These are phyloP conservation scores for Leucophora obtusa DNA, from an alignment of 2,888 invertebrate species.

Conservation along the genomic window DNA sequence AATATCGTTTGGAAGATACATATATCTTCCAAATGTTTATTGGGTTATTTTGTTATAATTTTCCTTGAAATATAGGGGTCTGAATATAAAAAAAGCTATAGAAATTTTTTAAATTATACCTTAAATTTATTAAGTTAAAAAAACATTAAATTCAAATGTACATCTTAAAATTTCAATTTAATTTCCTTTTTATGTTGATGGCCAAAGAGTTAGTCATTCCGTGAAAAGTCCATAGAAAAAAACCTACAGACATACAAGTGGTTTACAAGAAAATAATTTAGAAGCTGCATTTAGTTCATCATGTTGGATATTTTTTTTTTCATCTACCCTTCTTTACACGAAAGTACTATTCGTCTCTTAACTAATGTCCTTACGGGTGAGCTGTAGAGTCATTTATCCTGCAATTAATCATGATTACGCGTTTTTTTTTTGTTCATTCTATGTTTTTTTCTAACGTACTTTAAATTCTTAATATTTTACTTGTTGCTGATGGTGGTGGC, in stretches of 20 bases:
- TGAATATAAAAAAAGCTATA: no score
- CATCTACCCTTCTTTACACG: slow-evolving; percentile 37
- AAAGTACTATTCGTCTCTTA: slow-evolving; percentile 40
- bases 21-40: no score
- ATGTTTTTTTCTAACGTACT: slow-evolving; percentile 32
- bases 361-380: slow-evolving; percentile 63
- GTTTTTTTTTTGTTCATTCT: slow-evolving; percentile 61
- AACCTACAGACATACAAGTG: slow-evolving; percentile 66
- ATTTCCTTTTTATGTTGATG: not conserved
- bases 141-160: no score
- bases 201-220: slow-evolving; percentile 51
- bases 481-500: slow-evolving; percentile 55
- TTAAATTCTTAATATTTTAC: slow-evolving; percentile 60
- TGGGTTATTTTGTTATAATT: no score
- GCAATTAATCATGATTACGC: slow-evolving; percentile 78
- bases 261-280: slow-evolving; percentile 74
- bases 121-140: no score
- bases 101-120: no score
- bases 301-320: slow-evolving; percentile 19
- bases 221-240: slow-evolving; percentile 25
- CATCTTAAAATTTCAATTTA: not conserved
- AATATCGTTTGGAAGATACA: no score
- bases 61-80: no score
- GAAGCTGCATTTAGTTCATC: slow-evolving; percentile 65
- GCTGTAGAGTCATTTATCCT: slow-evolving; percentile 74